Percentiles rank a stretch among this genome's conserved stretches.
These are phyloP conservation scores for Lethenteron camtschaticum DNA, from an alignment of 2,113 vertebrate genomes.

Conservation along the genomic window DNA sequence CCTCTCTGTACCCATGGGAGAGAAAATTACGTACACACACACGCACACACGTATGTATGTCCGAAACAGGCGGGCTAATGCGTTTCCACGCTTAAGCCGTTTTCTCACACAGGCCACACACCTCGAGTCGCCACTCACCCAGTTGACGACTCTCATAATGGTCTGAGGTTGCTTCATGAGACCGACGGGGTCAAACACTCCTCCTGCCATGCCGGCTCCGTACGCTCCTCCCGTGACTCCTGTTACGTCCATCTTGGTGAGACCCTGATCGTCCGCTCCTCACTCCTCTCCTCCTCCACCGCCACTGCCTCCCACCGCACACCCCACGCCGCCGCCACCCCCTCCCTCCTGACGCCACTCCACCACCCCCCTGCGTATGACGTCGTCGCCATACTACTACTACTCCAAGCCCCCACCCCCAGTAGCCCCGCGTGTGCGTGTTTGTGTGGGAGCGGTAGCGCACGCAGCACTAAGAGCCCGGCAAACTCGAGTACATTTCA, in stretches of 20 bases:
- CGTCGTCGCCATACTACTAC: no score
- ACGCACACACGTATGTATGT: neutral
- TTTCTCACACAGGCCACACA: no score
- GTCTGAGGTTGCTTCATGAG: constrained; percentile 67
- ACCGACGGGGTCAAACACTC: constrained; percentile 43
- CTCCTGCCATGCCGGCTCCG: constrained; percentile 59
- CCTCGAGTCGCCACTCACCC: constrained; percentile 34
- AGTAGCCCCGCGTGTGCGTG: no score
- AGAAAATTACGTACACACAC: neutral
- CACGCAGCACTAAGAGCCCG: no score
- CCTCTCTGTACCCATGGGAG: neutral
- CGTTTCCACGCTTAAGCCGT: neutral
- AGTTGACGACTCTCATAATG: constrained; percentile 46
- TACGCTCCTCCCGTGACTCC: constrained; percentile 43
- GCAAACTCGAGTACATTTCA: no score
- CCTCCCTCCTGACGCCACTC: no score
- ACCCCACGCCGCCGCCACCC: neutral
- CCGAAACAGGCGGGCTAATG: neutral
- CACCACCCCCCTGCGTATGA: no score
- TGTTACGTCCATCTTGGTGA: neutral
- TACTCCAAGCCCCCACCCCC: no score
- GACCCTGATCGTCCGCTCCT: neutral
- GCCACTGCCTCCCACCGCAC: neutral
- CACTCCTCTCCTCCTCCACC: neutral
- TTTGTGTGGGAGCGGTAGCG: no score